Evolutionary conservation across 2,888 invertebrate species (phyloP), one percentile per base, ranked within the genome.

Genomic region (Drosophila anomalata): DNA sequence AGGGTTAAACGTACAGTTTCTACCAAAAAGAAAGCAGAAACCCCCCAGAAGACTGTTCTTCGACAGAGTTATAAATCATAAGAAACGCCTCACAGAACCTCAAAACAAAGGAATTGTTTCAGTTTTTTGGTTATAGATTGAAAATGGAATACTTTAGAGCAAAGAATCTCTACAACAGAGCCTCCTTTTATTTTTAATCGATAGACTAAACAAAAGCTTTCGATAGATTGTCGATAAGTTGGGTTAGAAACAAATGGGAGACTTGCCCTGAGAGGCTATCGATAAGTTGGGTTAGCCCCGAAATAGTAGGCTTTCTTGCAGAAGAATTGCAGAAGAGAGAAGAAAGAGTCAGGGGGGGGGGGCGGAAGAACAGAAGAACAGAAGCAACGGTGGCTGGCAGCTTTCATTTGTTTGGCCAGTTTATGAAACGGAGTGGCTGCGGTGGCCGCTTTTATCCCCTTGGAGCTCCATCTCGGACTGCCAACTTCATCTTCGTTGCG

Each of bases 321-420:
- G 17, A 20, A 17, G 17, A 20, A 44, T 44, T 44, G 6, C 4
- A 4, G 31, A 48, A 55, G 29, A 14, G 29, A 11, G 9, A 1
- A 3, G 31, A 31, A 20, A 29, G n/a, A 14, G 14, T 36, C 36
- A 7, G 36, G 22, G 31, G 36, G 22, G 31, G 36, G 24, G 22
- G 36, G 24, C 14, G 47, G 52, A 26, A 39, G 56, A 48, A 55
- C 66, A 65, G 63, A 63, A 80, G 72, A 48, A 58, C 66, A 65
- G 63, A 63, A 80, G 72, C 66, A 33, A 57, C 53, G 14, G 67
- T 41, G 36, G 65, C 51, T 75, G 62, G 58, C 55, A 74, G 78
- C 76, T 83, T 87, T 73, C 87, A 83, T 88, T 83, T 88, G 87
- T 88, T 86, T 79, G 78, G 62, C 57, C 67, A 88, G 78, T 87